A percentile compares a stretch with the other conserved stretches of the same genome.
Evolutionary conservation across 2,888 invertebrate species (phyloP).

Genomic region (Macrosiphum euphorbiae): DNA sequence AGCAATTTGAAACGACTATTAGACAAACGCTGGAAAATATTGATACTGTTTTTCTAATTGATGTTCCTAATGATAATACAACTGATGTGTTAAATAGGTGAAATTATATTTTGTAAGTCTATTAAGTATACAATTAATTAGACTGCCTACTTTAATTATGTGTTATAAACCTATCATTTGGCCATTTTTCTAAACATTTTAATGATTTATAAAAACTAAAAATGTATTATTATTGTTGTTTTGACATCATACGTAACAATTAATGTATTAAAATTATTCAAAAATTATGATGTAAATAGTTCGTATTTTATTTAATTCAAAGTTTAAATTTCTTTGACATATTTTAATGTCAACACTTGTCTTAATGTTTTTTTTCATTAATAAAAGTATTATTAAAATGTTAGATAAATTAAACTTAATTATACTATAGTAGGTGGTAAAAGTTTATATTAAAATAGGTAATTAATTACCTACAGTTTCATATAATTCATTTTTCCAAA

Average conservation of each 20-base stretch:
- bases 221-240: conserved; percentile 40
- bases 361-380: conserved; percentile 24
- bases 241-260: conserved; percentile 7
- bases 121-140: conserved; percentile 32
- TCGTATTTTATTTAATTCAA: conserved; percentile 28
- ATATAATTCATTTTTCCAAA: background rate
- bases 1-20: conserved; percentile 85
- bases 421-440: background rate
- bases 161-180: conserved; percentile 32
- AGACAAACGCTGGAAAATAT: conserved; percentile 78
- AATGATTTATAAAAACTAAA: background rate
- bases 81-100: conserved; percentile 22
- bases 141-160: conserved; percentile 39
- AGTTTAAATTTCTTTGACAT: conserved; percentile 11
- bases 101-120: conserved; percentile 42
- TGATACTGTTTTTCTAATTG: conserved; percentile 82
- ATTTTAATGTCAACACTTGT: conserved; percentile 10
- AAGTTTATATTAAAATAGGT: background rate
- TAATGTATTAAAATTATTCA: conserved; percentile 38
- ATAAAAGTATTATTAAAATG: background rate
- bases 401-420: background rate
- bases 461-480: background rate
- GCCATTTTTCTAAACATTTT: conserved; percentile 19
- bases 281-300: conserved; percentile 42
- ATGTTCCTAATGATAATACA: conserved; percentile 78